Evolutionary conservation across 2,797 vertebrate genomes (phyloP), one percentile per base, ranked within the genome.

Genomic region (Gallinago nigripennis): DNA sequence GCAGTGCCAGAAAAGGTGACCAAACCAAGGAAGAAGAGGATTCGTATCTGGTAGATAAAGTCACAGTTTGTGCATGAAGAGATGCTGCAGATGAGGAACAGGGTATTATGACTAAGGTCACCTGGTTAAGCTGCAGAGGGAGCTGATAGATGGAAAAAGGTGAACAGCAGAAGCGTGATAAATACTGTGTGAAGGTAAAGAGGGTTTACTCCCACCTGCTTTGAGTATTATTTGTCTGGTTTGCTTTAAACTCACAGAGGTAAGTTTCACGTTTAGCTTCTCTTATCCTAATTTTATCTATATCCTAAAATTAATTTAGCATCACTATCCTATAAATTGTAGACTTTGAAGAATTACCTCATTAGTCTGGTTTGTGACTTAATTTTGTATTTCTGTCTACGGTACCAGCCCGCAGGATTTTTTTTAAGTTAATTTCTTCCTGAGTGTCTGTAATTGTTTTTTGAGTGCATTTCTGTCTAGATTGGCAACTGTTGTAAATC

Each of bases 311-410:
- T 82, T 60, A 82, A 61, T 87, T 37, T 76, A 77, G 58, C 1
- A 3, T 41, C 14, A 10, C 46, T 82, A 3, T 72, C 28, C 35
- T 76, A 9, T n/a, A 78, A 90, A 45, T 18, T 82, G 31, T 48
- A 50, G 50, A 28, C 46, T 86, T 87, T 41, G 48, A 93, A 78
- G 56, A 86, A 93, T 82, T 90, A 56, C 61, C 69, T 92, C 31
- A 45, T 93, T 86, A 82, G 20, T 63, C 68, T 82, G 51, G 19
- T 78, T 82, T 86, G 18, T 84, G 27, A 35, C 12, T 70, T 72
- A 50, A 76, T 79, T 90, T 81, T 93, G 31, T 90, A 17, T 75
- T 86, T 83, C 51, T 76, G 31, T 63, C 63, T 88, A 24, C 0
- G 1, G 16, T 88, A 37, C 19, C 31, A 68, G 28, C 14, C 37